A percentile compares a stretch with the other conserved stretches of the same genome.
phyloP scores from a whole-genome alignment of 37 sponge, comb jelly and placozoan genomes.

The Halichondria panicea region DNA sequence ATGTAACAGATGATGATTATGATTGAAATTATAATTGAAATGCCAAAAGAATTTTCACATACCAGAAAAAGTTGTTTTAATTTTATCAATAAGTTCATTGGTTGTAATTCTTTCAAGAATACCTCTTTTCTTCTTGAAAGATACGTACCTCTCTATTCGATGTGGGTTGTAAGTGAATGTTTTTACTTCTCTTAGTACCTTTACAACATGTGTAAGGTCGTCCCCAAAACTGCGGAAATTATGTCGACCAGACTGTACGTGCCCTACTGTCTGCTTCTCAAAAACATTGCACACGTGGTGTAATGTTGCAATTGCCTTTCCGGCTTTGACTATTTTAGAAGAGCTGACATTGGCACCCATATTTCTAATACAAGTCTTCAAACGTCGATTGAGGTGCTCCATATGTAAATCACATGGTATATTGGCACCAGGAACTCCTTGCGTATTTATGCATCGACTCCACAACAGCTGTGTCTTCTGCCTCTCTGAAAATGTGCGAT shows the following conservation, averaged over 20 bases:
- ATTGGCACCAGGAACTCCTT: slow-evolving; percentile 6
- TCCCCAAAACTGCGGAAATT: slow-evolving; percentile 5
- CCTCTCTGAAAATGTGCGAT: slow-evolving; percentile 38
- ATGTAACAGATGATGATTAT: no score
- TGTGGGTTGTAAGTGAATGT: slow-evolving; percentile 1
- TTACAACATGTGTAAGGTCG: neutral
- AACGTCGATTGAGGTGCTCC: slow-evolving; percentile 19
- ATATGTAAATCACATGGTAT: slow-evolving; percentile 34
- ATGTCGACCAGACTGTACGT: slow-evolving; percentile 16
- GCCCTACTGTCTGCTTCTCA: slow-evolving; percentile 7
- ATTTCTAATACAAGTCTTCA: slow-evolving; percentile 9
- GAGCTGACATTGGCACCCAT: slow-evolving; percentile 25
- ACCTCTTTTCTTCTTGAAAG: slow-evolving; percentile 11
- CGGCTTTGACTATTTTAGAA: slow-evolving; percentile 9
- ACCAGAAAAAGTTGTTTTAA: slow-evolving; percentile 10
- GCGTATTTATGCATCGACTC: slow-evolving; percentile 15
- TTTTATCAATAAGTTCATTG: slow-evolving; percentile 1
- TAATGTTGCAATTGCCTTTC: slow-evolving; percentile 16
- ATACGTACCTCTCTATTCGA: slow-evolving; percentile 9
- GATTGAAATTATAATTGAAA: no score
- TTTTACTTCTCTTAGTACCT: slow-evolving; percentile 1
- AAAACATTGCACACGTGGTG: slow-evolving; percentile 10
- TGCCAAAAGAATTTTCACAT: no score
- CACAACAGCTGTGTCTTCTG: slow-evolving; percentile 28
- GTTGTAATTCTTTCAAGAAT: neutral